Base-by-base conservation (phyloP, 1,140 invertebrate genomes). In the Mesaphorura yosii region DNA sequence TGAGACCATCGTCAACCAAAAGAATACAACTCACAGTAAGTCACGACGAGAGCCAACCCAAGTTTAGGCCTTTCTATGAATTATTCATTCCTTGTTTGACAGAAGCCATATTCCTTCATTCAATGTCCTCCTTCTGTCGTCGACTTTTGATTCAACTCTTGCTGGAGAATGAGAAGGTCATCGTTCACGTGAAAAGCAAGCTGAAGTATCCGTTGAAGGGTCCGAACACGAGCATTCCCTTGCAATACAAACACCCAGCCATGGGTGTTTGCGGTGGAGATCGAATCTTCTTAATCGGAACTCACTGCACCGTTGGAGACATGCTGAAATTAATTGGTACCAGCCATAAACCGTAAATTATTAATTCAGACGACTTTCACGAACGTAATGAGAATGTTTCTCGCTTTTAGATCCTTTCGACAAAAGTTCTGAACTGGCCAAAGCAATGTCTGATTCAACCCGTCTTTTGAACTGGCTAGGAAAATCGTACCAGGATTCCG, bases 91-190 rank as follows among this genome's bases (percentile, higher is more conserved):
- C 40, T 25, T 55, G 4, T 53, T 46, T 37, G 53, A 46, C 52
- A 72, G 73, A 73, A 64, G 66, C 72, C 3, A 65, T 68, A 55
- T 75, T 75, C 63, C 67, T 76, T 1, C 74, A 76, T 44, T 78
- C 78, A 5, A 83, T 92, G 58, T 86, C 85, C 14, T 87, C 88
- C 12, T 92, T 93, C 67, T 86, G 86, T 12, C 76, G 88, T 20
- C 77, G 88, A 51, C 70, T 94, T 25, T 80, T 93, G 47, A 70
- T 92, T 7, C 86, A 91, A 66, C 72, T 92, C 23, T 72, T 92
- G 17, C 70, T 93, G 37, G 86, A 90, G 64, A 84, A 83, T 66
- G 87, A 92, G 68, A 86, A 84, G 60, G 78, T 86, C 34, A 73
- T 79, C 10, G 81, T 88, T 2, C 78, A 79, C 39, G 73, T 86